Base-by-base conservation (phyloP, 92 coral and sea anemone species). In the Metridium senile region DNA sequence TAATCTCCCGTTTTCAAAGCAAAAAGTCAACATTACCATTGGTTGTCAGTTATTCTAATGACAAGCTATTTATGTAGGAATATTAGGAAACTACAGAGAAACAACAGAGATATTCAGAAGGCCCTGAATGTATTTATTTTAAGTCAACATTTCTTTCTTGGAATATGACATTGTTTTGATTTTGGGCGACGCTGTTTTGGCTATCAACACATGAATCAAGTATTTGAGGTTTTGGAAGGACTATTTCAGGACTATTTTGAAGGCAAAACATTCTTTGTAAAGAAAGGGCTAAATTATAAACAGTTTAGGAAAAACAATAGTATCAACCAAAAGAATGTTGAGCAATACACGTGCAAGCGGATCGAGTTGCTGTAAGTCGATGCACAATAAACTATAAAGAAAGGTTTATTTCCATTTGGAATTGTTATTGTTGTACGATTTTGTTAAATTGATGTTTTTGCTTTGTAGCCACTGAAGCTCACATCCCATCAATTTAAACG, bases 1-100 rank as follows among this genome's bases (percentile, higher is more conserved):
- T 8, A 30, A 63, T 63, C 69, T 63, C 66, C 59, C 66, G 66
- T 59, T 59, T 59, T 59, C 22, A 59, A 6, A 10, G 1, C 59
- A 54, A 39, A 26, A 59, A 59, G 66, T 63, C 43, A 63, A 29
- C 45, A 63, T 28, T 63, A 6, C 16, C 23, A 63, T 22, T 59
- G 32, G 45, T 16, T 63, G 69, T 63, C 69, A 16, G 26, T 63
- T 13, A 31, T 63, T 63, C 69, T 28, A 28, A 9, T 63, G 69
- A 63, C 69, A 59, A 22, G 29, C 16, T 26, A 59, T 59, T 54
- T 54, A 20, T 20, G 20, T 54, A 3, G 21, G 25, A 6, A 54
- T 54, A 54, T 54, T 3, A 54, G 17, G 17, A 21, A 54, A 16
- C 4, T 6, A 20, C 4, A 10, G 59, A 4, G 17, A 21, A 2